Conservation (phyloP, 2,113 vertebrate genomes). For the Engraulis encrasicolus region DNA sequence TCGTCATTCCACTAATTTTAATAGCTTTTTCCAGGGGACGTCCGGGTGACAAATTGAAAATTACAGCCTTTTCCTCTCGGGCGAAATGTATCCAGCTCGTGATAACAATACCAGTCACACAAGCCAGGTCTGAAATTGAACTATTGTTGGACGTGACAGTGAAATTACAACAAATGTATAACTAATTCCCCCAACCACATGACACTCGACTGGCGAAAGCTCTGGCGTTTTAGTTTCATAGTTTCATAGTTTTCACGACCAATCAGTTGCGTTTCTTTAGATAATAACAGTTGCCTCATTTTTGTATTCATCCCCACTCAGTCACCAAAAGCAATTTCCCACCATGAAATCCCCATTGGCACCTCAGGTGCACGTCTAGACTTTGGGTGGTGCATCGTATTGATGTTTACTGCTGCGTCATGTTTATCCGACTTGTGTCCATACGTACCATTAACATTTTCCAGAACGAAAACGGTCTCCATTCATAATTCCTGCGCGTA, state of each 20-base stretch:
- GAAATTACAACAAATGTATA: neutral
- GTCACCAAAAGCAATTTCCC: constrained; percentile 26
- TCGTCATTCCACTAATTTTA: constrained; percentile 11
- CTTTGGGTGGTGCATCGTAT: constrained; percentile 31
- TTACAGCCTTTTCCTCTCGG: constrained; percentile 15
- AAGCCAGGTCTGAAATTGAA: neutral
- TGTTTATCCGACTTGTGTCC: neutral
- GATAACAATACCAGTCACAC: too few species aligned
- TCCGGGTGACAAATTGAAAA: constrained; percentile 41
- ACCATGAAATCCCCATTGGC: constrained; percentile 28
- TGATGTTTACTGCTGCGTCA: constrained; percentile 6
- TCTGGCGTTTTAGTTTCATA: neutral
- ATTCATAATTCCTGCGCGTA: neutral
- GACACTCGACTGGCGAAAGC: neutral
- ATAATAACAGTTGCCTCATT: neutral
- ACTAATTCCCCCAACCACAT: neutral
- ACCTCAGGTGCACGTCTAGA: constrained; percentile 41
- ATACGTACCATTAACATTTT: neutral
- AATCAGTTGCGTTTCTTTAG: neutral
- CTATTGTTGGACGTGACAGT: neutral
- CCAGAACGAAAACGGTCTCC: neutral
- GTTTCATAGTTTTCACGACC: neutral
- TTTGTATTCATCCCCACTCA: neutral
- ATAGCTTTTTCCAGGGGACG: constrained; percentile 24
- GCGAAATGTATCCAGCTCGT: neutral